These are phyloP conservation scores for Alouatta palliata DNA, from an alignment of 2,113 vertebrate genomes.

Conservation along the genomic window DNA sequence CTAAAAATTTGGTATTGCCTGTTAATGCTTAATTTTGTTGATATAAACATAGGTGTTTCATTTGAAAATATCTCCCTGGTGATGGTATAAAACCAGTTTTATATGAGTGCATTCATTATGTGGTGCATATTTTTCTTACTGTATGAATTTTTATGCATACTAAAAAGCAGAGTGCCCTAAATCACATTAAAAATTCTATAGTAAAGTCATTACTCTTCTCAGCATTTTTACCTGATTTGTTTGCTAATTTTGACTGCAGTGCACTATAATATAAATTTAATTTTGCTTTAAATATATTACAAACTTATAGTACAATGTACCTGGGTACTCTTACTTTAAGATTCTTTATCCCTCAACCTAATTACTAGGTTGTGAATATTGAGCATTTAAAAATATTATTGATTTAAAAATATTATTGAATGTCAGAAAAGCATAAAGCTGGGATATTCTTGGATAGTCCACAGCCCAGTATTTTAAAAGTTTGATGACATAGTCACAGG, in stretches of 20 bases:
- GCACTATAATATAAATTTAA: neutral
- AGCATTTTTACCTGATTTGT: neutral
- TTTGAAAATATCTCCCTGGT: neutral
- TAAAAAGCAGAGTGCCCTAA: neutral
- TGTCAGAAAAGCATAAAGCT: neutral
- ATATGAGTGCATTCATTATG: slow-evolving; percentile 18
- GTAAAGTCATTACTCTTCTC: slow-evolving; percentile 23
- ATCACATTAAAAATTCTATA: neutral
- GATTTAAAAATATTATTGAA: neutral
- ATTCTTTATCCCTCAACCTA: neutral
- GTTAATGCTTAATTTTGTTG: slow-evolving; percentile 31
- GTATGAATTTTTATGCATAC: slow-evolving; percentile 16
- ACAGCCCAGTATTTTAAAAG: neutral
- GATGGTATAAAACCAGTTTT: neutral
- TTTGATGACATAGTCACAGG: neutral
- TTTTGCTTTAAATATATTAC: neutral
- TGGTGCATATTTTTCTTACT: neutral
- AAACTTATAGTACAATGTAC: neutral
- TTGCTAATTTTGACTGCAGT: neutral
- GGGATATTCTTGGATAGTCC: neutral
- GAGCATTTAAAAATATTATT: neutral
- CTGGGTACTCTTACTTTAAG: neutral
- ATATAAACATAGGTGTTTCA: neutral
- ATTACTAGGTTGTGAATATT: neutral
- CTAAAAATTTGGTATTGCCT: neutral